A percentile compares a stretch with the other conserved stretches of the same genome.
These are phyloP conservation scores for Drosophila pseudoobscura DNA, from an alignment of 1,140 invertebrate species.

Conservation along the genomic window DNA sequence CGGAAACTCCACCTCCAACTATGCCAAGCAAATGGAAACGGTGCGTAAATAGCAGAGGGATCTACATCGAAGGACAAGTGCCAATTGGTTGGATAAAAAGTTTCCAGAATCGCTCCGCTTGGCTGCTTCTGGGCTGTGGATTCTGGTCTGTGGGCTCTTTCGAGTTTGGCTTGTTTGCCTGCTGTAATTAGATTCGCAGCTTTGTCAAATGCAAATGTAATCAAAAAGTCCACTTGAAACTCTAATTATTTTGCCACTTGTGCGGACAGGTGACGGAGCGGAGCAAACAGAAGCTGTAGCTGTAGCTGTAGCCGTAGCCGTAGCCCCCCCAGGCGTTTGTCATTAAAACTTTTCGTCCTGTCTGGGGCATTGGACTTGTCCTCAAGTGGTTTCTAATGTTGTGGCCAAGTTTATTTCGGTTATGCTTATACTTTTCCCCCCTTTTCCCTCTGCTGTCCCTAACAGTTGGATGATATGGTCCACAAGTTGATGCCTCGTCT, in stretches of 20 bases:
- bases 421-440: conserved; percentile 16
- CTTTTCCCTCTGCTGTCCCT: not conserved
- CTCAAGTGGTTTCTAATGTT: conserved; percentile 67
- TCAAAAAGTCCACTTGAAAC: conserved; percentile 81
- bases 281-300: conserved; percentile 1
- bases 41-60: conserved; percentile 86
- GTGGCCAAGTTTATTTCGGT: conserved; percentile 64
- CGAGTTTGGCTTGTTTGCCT: conserved; percentile 58
- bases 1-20: conserved; percentile 93
- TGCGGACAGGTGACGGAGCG: conserved; percentile 44
- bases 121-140: conserved; percentile 12
- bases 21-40: conserved; percentile 94
- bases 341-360: conserved; percentile 71
- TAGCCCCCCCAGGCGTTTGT: conserved; percentile 37
- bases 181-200: conserved; percentile 79
- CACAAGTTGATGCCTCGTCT: conserved; percentile 90
- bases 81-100: conserved; percentile 59
- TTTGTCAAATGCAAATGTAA: conserved; percentile 82
- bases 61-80: conserved; percentile 58
- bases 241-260: conserved; percentile 79
- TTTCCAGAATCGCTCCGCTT: conserved; percentile 41
- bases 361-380: conserved; percentile 28
- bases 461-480: conserved; percentile 91
- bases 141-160: not conserved
- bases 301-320: not conserved